Percentiles rank a stretch among this genome's conserved stretches.
These are phyloP conservation scores for Apistogramma diplotaenia DNA, from an alignment of 2,113 vertebrate species.

Conservation along the genomic window DNA sequence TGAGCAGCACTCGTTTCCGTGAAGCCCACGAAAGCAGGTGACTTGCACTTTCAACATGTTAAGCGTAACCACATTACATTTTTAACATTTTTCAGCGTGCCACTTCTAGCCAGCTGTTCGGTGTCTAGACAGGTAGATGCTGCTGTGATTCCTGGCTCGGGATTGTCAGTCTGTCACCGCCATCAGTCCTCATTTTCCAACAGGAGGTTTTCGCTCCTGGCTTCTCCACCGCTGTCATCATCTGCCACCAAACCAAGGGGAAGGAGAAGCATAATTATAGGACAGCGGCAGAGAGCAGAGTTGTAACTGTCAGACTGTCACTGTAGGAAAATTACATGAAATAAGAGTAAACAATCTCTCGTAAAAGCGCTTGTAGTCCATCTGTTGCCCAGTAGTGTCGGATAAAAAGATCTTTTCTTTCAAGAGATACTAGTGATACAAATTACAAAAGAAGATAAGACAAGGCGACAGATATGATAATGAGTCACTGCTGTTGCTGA, in stretches of 20 bases:
- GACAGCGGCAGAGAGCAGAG: conserved; percentile 13
- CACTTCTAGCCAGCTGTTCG: conserved; percentile 26
- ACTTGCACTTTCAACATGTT: not conserved
- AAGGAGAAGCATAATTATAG: conserved; percentile 62
- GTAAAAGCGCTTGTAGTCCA: conserved; percentile 13
- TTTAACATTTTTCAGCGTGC: conserved; percentile 10
- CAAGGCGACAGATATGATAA: not conserved
- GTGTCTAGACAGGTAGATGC: conserved; percentile 55
- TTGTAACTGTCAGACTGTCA: conserved; percentile 24
- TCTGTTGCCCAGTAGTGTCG: not conserved
- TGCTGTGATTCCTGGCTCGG: conserved; percentile 12
- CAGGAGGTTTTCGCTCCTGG: conserved; percentile 38
- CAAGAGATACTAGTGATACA: not conserved
- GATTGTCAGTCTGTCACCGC: conserved; percentile 20
- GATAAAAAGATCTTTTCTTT: not conserved
- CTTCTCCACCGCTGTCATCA: conserved; percentile 37
- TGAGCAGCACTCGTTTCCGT: not conserved
- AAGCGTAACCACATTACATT: not conserved
- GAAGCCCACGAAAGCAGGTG: not conserved
- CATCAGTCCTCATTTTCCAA: conserved; percentile 42
- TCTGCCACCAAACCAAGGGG: conserved; percentile 38
- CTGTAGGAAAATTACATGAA: conserved; percentile 21
- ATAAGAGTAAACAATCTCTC: conserved; percentile 5
- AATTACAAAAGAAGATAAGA: not conserved
- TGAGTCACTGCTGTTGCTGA: not conserved